phyloP scores from a whole-genome alignment of 1,140 invertebrate genomes.

The Ganaspis sp. region DNA sequence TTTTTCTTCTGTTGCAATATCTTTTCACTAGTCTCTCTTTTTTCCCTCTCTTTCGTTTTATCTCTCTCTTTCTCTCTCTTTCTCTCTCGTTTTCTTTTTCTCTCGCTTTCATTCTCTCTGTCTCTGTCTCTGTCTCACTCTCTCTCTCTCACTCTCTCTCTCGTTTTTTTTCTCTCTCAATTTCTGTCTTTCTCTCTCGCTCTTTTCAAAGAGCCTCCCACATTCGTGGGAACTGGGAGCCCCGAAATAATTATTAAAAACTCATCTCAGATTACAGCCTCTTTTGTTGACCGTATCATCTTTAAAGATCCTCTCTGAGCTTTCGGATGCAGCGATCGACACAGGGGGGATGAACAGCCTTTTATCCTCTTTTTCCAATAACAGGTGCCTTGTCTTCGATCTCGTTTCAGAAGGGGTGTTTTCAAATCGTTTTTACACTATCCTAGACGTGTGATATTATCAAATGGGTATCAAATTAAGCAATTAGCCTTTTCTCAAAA shows the following conservation, averaged over 20 bases:
- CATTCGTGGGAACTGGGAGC: conserved; percentile 76
- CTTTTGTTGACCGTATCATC: conserved; percentile 74
- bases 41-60: too few species aligned
- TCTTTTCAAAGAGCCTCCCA: conserved; percentile 71
- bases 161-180: conserved; percentile 31
- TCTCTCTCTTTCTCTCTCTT: conserved; percentile 57
- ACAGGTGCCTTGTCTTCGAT: conserved; percentile 64
- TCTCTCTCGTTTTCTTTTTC: conserved; percentile 54
- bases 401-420: conserved; percentile 46
- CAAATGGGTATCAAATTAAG: neutral
- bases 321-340: conserved; percentile 49
- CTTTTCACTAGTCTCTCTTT: conserved; percentile 52
- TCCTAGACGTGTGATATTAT: neutral
- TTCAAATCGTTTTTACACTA: neutral
- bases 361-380: conserved; percentile 55
- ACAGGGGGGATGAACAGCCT: conserved; percentile 52
- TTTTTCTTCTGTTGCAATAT: conserved; percentile 38
- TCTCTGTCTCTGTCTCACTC: conserved; percentile 48
- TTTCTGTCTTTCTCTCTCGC: conserved; percentile 60
- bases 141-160: conserved; percentile 45
- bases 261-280: conserved; percentile 70
- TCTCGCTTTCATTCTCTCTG: conserved; percentile 57
- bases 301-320: conserved; percentile 66
- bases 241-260: conserved; percentile 74
- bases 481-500: neutral